phyloP scores from a whole-genome alignment of 2,888 invertebrate genomes.

The Conistra vaccinii region DNA sequence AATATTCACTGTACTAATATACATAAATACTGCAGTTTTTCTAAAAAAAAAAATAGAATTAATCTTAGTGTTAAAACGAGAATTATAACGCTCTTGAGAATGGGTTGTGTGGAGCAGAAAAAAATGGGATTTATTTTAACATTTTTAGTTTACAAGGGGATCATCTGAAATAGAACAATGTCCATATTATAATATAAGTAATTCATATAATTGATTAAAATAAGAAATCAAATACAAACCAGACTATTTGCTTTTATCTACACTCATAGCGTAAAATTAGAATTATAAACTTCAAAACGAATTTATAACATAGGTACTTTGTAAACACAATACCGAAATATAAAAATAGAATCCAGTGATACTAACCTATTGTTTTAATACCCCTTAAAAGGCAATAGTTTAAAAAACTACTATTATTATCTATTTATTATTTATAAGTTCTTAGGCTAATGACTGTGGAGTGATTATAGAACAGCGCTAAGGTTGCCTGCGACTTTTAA shows the following conservation, averaged over 20 bases:
- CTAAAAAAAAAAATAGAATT: neutral
- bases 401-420: too few species aligned
- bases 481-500: too few species aligned
- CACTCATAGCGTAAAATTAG: too few species aligned
- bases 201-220: neutral
- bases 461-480: neutral
- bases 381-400: too few species aligned
- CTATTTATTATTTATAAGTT: too few species aligned
- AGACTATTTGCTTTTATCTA: neutral
- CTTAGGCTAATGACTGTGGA: too few species aligned
- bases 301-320: too few species aligned
- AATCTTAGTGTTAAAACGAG: neutral
- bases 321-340: too few species aligned
- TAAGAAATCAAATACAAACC: neutral
- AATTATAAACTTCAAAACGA: too few species aligned
- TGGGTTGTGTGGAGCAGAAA: neutral
- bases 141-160: neutral
- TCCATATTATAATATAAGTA: neutral
- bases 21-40: neutral
- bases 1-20: conserved; percentile 5
- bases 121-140: neutral
- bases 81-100: neutral
- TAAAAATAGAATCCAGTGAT: too few species aligned
- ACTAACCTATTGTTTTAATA: too few species aligned
- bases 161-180: neutral